These are phyloP conservation scores for Dolichotis patagonum DNA, from an alignment of 2,113 vertebrate species.

Conservation along the genomic window DNA sequence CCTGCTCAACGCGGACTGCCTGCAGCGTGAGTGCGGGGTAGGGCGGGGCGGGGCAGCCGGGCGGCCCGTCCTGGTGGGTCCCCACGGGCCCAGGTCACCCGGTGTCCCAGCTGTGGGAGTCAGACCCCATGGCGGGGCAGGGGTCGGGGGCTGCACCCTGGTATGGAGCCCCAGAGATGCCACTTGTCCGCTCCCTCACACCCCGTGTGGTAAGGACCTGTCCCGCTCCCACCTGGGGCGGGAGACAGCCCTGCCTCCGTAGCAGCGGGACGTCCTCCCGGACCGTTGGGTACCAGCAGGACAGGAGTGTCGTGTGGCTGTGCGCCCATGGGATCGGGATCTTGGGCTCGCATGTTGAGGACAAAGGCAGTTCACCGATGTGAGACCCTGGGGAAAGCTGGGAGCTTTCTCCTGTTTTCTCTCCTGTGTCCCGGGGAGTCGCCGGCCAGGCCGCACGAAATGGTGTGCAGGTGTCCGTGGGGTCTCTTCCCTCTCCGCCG, in stretches of 20 bases:
- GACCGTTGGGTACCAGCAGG: too few species aligned
- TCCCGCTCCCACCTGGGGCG: not conserved
- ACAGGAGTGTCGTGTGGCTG: not conserved
- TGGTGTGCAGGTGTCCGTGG: not conserved
- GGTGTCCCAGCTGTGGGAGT: not conserved
- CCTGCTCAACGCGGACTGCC: conserved; percentile 97
- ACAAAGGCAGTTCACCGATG: not conserved
- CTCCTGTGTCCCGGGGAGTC: not conserved
- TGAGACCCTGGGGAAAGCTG: not conserved
- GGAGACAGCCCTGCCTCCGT: not conserved
- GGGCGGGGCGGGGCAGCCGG: not conserved
- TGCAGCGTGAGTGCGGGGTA: conserved; percentile 94
- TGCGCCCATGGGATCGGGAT: not conserved
- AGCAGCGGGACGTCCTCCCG: not conserved
- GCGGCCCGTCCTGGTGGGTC: not conserved
- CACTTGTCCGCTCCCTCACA: not conserved
- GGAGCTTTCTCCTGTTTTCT: not conserved
- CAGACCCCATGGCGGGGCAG: accelerated
- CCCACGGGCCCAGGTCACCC: accelerated
- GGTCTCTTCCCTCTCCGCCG: not conserved
- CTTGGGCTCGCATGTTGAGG: not conserved
- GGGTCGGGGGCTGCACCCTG: not conserved
- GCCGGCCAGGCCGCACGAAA: not conserved
- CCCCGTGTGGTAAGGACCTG: not conserved
- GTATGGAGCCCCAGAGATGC: not conserved